Evolutionary conservation across 2,113 vertebrate genomes (phyloP), one percentile per base, ranked within the genome.

Genomic region (Rhizomys pruinosus): DNA sequence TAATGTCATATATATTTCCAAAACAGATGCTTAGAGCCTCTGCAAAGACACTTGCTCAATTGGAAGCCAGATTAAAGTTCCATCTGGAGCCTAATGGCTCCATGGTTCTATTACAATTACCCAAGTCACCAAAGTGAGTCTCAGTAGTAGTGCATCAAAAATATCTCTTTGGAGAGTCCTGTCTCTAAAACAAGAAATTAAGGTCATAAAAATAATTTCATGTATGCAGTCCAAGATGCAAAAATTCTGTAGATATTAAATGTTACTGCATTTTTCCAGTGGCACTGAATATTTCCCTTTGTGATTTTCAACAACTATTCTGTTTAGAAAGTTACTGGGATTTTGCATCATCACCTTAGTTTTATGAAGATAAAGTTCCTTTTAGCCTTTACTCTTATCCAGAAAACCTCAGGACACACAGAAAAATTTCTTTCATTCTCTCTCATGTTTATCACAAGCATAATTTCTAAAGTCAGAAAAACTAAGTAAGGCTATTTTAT

Each of bases 11-110:
- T 97, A 97, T 94, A 97, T 98, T 98, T 98, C 97, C 96, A 97
- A 98, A 98, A 97, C 98, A 98, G 98, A 98, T 98, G 98, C 97
- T 98, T 97, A 97, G 98, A 98, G 98, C 98, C 97, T 98, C 95
- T 98, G 95, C 93, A 98, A 98, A 98, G 98, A 98, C 97, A 98
- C 97, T 96, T 92, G 96, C 96, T 98, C 97, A 98, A 98, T 98
- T 98, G 98, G 97, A 98, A 98, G 97, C 97, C 97, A 98, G 97
- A 98, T 98, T 98, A 98, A 98, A 98, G 97, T 98, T 98, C 98
- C 98, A 98, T 98, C 98, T 98, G 98, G 98, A 98, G 96, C 13
- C 42, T 97, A 97, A 97, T 95, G 95, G 95, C 95, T 98, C 96
- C 92, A 96, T 91, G 97, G 98, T 96, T 98, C 97, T 97, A 97